phyloP scores from a whole-genome alignment of 2,113 vertebrate species.

The Myotis lucifugus region DNA sequence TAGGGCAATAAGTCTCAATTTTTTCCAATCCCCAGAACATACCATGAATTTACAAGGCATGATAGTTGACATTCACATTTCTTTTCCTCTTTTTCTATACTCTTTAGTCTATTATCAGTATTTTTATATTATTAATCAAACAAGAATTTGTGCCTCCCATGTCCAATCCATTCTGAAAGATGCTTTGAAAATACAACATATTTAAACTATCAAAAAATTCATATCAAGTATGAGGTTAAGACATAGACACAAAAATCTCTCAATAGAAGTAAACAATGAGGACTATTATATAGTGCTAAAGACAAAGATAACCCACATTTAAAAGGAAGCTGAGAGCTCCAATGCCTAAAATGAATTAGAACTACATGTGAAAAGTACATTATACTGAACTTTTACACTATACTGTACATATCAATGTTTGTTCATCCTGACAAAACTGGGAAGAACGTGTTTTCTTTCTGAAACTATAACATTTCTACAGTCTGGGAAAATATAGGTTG shows the following conservation, averaged over 20 bases:
- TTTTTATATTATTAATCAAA: constrained; percentile 1
- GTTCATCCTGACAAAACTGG: not conserved
- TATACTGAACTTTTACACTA: not conserved
- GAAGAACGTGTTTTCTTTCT: not conserved
- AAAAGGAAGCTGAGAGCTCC: not conserved
- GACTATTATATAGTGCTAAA: not conserved
- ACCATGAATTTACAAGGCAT: not conserved
- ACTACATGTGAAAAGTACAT: not conserved
- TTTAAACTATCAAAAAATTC: constrained; percentile 12
- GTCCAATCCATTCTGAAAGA: not conserved
- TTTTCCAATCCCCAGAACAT: not conserved
- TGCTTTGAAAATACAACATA: not conserved
- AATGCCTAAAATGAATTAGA: not conserved
- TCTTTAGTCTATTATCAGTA: not conserved
- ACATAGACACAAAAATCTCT: not conserved
- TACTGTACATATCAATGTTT: not conserved
- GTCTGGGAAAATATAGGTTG: not conserved
- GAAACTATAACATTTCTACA: not conserved
- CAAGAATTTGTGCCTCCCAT: not conserved
- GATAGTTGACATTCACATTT: not conserved
- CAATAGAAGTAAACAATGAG: not conserved
- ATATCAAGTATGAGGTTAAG: not conserved
- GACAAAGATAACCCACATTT: not conserved
- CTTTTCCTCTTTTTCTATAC: not conserved
- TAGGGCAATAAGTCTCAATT: not conserved